These are phyloP conservation scores for Knipowitschia caucasica DNA, from an alignment of 2,797 vertebrate species.

Conservation along the genomic window DNA sequence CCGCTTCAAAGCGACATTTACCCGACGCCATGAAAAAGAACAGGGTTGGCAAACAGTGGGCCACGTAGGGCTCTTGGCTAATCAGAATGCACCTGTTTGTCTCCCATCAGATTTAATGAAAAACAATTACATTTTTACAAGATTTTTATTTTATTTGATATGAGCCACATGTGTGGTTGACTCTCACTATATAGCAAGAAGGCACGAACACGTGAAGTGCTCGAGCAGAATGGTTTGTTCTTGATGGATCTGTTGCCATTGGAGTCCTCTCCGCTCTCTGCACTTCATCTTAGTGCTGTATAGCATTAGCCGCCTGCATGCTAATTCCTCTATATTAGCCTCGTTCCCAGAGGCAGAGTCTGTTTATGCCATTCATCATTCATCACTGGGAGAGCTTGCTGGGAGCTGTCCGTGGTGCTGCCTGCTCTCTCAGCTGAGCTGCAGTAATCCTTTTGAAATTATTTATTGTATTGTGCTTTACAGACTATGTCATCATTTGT, in stretches of 20 bases:
- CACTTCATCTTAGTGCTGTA: background rate
- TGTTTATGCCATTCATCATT: slow-evolving; percentile 8
- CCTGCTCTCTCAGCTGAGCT: background rate
- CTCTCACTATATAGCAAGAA: too few relatives aligned
- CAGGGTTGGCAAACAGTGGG: too few relatives aligned
- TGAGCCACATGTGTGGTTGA: too few relatives aligned
- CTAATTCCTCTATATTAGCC: background rate
- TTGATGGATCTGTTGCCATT: background rate
- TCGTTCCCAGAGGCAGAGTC: background rate
- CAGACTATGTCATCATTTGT: slow-evolving; percentile 26
- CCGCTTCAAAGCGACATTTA: too few relatives aligned
- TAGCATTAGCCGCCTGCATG: background rate
- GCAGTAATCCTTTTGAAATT: slow-evolving; percentile 15
- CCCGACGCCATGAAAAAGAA: too few relatives aligned
- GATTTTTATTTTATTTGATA: too few relatives aligned
- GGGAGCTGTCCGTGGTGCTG: background rate
- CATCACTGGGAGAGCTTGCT: background rate
- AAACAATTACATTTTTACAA: too few relatives aligned
- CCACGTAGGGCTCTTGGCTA: too few relatives aligned
- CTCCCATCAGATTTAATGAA: too few relatives aligned
- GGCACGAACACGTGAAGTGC: too few relatives aligned
- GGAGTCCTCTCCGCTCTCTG: background rate
- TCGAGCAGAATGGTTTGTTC: background rate
- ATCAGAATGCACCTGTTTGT: too few relatives aligned
- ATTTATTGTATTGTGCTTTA: slow-evolving; percentile 21